Evolutionary conservation across 2,797 vertebrate genomes (phyloP).

Genomic region (Hypotaenidia okinawae): DNA sequence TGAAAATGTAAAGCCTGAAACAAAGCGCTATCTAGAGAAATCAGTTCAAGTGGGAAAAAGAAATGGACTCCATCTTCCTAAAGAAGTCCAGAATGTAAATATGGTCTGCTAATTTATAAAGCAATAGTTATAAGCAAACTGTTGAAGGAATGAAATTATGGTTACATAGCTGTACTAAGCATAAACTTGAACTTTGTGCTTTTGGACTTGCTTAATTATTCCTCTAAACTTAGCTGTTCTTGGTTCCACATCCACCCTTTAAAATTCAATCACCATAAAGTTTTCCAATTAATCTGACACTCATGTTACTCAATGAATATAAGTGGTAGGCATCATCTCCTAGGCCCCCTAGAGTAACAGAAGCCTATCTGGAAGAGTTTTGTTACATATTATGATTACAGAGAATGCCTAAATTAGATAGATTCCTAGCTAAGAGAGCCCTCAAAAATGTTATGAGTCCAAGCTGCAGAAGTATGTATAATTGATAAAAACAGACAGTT

Average conservation of each 20-base stretch:
- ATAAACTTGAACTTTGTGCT: background rate
- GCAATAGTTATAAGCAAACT: background rate
- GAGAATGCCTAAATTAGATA: background rate
- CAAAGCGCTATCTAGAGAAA: constrained; percentile 87
- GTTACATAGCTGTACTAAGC: background rate
- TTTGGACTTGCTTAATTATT: background rate
- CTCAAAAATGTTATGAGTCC: background rate
- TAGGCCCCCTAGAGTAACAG: background rate
- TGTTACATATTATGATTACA: background rate
- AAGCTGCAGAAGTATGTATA: background rate
- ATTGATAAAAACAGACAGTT: background rate
- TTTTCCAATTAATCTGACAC: background rate
- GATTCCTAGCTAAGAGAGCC: background rate
- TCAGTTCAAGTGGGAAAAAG: constrained; percentile 88
- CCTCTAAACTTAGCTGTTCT: background rate
- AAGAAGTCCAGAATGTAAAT: constrained; percentile 87
- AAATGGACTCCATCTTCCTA: constrained; percentile 90
- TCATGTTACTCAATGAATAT: background rate
- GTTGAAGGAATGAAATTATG: background rate
- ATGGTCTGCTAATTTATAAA: constrained; percentile 15
- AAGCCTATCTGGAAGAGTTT: background rate
- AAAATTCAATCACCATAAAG: background rate
- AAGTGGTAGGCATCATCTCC: background rate
- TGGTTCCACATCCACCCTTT: background rate
- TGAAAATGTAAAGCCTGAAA: constrained; percentile 83